Base-by-base conservation (phyloP, 2,113 vertebrate genomes). In the Scophthalmus maximus region DNA sequence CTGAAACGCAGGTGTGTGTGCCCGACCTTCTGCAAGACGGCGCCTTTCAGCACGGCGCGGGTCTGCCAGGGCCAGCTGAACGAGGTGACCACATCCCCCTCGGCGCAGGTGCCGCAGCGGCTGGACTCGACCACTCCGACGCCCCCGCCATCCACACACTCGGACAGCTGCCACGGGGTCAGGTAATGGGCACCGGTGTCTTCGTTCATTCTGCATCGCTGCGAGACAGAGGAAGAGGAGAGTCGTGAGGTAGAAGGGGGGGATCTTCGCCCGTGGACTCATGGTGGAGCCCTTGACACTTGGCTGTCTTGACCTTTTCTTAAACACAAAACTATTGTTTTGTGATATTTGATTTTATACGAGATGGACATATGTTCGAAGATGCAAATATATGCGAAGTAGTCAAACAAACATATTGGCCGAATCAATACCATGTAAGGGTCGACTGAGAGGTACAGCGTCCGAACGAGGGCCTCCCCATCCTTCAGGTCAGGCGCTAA, bases 161-260 rank as follows among this genome's bases (percentile, higher is more conserved):
- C 92, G 0, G 91, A 93, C n/a, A 97, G 83, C 82, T 90, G 91
- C 97, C 97, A 99, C 0, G 97, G 90, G 17, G 38, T 53, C 77
- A 98, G 46, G 69, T 98, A 98, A 15, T 95, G 95, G 0, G 86
- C 63, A 1, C 95, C 96, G 0, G 95, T 93, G 62, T 97, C 95
- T 70, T 98, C 96, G 36, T 99, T 99, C 97, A 99, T 96, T 29
- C 94, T 93, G 89, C 95, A 98, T 17, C 96, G 93, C 98, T 99
- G 92, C 80, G 8, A 50, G 36, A 25, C 22, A 12, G 3, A 26
- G 12, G 63, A 15, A 76, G n/a, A 18, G n/a, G n/a, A n/a, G n/a
- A n/a, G n/a, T n/a, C n/a, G n/a, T n/a, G n/a, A n/a, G n/a, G n/a
- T n/a, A n/a, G n/a, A n/a, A n/a, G n/a, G n/a, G n/a, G n/a, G n/a